Percentiles rank a stretch among this genome's conserved stretches.
Evolutionary conservation across 2,888 invertebrate genomes (phyloP).

Genomic region (Luperina nickerlii): DNA sequence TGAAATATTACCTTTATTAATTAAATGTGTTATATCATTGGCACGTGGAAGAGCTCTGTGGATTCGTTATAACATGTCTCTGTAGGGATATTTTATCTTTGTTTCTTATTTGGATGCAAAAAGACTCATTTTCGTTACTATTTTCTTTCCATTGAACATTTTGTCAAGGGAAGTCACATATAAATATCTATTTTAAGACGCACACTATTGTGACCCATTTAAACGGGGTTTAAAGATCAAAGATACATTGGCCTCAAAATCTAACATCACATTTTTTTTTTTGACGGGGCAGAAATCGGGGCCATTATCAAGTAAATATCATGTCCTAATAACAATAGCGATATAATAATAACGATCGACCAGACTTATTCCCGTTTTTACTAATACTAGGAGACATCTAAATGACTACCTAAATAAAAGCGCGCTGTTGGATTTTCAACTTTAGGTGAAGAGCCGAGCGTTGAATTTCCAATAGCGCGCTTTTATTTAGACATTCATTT

Average conservation of each 20-base stretch:
- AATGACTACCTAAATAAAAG: background rate
- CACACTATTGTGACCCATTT: background rate
- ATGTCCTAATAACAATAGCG: background rate
- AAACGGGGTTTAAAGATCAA: background rate
- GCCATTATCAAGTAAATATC: background rate
- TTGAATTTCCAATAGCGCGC: background rate
- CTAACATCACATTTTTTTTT: background rate
- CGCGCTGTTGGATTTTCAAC: background rate
- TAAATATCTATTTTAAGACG: background rate
- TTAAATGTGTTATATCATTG: conserved; percentile 60
- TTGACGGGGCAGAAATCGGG: too few relatives aligned
- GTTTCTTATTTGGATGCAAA: background rate
- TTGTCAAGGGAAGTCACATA: background rate
- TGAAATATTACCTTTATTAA: conserved; percentile 75
- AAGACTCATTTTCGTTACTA: background rate
- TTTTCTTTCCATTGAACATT: background rate
- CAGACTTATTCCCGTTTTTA: background rate
- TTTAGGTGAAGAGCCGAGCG: background rate
- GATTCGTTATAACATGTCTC: conserved; percentile 1
- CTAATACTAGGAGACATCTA: background rate
- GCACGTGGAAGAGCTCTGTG: conserved; percentile 28
- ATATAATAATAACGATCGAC: too few relatives aligned
- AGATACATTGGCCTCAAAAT: background rate
- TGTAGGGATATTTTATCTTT: background rate
- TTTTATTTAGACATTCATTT: background rate